Evolutionary conservation across 2,888 invertebrate genomes (phyloP).

Genomic region (Frankliniella intonsa): DNA sequence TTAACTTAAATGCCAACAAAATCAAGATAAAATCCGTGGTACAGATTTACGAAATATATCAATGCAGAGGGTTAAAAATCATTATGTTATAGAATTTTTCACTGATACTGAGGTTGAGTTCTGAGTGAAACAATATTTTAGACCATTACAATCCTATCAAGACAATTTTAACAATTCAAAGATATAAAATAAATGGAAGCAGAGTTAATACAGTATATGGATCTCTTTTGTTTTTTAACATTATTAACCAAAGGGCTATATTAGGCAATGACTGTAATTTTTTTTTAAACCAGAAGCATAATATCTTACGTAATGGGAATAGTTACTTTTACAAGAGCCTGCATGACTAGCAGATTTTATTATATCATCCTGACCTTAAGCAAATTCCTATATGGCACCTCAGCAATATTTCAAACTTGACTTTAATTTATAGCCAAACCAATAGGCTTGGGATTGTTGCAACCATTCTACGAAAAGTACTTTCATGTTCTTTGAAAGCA

Average conservation of each 20-base stretch:
- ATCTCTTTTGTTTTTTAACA: background rate
- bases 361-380: background rate
- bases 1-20: constrained; percentile 2
- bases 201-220: background rate
- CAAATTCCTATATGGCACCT: background rate
- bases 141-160: background rate
- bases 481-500: background rate
- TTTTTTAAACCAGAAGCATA: background rate
- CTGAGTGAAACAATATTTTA: background rate
- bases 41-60: background rate
- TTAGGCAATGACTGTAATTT: too few relatives aligned
- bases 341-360: constrained; percentile 7
- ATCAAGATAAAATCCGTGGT: background rate
- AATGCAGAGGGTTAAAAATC: background rate
- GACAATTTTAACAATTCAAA: background rate
- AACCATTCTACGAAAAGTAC: background rate
- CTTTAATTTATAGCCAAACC: background rate
- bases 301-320: background rate
- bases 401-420: background rate
- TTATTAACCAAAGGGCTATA: too few relatives aligned
- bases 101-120: background rate
- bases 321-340: background rate
- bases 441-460: background rate
- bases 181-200: background rate
- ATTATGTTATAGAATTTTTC: background rate